These are phyloP conservation scores for Okamejei kenojei DNA, from an alignment of 2,797 vertebrate genomes.

Conservation along the genomic window DNA sequence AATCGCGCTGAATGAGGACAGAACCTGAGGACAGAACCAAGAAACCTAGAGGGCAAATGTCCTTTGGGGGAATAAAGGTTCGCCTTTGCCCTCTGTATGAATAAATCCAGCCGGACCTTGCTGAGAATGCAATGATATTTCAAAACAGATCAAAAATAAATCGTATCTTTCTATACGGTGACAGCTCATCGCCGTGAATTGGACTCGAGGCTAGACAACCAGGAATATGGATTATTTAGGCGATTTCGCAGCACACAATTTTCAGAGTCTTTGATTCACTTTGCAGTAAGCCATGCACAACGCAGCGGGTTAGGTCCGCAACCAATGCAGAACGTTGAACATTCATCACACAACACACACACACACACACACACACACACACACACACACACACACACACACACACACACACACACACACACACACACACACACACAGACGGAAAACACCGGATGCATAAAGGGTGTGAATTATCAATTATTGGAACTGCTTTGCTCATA, in stretches of 20 bases:
- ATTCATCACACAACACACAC: not conserved
- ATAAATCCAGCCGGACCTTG: not conserved
- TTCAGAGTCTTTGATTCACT: not conserved
- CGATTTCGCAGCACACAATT: no score
- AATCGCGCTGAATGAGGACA: slow-evolving; percentile 44
- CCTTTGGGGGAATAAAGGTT: not conserved
- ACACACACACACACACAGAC: not conserved
- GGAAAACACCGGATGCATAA: not conserved
- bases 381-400: no score
- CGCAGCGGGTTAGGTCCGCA: not conserved
- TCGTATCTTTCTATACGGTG: not conserved
- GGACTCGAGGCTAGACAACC: not conserved
- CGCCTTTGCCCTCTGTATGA: not conserved
- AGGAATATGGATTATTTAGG: not conserved
- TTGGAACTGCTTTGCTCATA: not conserved
- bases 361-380: no score
- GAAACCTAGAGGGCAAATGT: not conserved
- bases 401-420: no score
- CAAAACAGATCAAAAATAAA: not conserved
- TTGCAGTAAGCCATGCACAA: not conserved
- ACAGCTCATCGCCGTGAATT: not conserved
- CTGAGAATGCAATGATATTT: not conserved
- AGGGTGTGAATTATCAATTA: not conserved
- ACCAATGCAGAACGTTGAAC: not conserved
- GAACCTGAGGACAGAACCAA: slow-evolving; percentile 42